Base-by-base conservation (phyloP, 2,797 vertebrate genomes). In the Huso huso region DNA sequence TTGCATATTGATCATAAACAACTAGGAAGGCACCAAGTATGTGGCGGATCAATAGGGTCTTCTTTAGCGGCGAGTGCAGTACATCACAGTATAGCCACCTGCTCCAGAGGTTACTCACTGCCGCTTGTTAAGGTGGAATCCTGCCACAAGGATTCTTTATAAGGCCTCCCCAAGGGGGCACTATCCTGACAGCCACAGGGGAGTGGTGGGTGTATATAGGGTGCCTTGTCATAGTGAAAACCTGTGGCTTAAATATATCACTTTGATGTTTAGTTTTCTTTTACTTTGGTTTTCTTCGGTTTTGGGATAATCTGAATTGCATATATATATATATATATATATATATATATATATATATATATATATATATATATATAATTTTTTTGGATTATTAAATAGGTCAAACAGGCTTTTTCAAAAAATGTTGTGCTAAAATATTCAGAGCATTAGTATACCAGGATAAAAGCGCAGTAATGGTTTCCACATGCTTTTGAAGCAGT, bases 1-100 rank as follows among this genome's bases (percentile, higher is more conserved):
- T 98, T 99, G 94, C 96, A 98, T 98, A 99, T 99, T 98, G 96
- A 99, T 98, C 93, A 96, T 93, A 95, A 97, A 95, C 94, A 95
- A 93, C 92, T 94, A 92, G 86, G 93, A 96, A 97, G 93, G 94
- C 95, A 95, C 92, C 89, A 85, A 95, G 94, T 93, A 93, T 91
- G 91, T 88, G 80, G 79, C 79, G 84, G 87, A 98, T 99, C 95
- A 91, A 98, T 99, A 91, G 89, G 82, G 86, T 91, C 89, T 92
- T 83, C 85, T 92, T 89, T 84, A 88, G 92, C 85, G 85, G 87
- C 84, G 82, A 79, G 89, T 83, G 86, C 86, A 89, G 88, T 83
- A 81, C 84, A 85, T 91, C 90, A 88, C 88, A 80, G 83, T 84
- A 75, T 81, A 76, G 75, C 71, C 81, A 82, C 70, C 86, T 85